A percentile compares a stretch with the other conserved stretches of the same genome.
phyloP scores from a whole-genome alignment of 1,140 invertebrate species.

The Drosophila pallidifrons region DNA sequence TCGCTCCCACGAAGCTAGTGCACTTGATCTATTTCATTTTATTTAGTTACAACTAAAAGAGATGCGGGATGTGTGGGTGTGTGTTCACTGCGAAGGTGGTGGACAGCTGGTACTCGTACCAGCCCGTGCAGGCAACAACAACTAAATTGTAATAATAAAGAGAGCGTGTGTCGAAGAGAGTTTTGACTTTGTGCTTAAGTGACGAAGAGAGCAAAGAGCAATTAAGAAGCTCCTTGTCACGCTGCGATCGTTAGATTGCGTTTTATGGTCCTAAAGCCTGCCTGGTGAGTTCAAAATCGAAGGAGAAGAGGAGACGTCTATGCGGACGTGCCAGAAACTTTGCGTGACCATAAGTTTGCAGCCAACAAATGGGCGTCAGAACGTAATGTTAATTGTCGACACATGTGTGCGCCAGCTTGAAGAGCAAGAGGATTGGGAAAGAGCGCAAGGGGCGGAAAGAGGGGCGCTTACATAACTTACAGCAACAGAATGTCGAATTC shows the following conservation, averaged over 20 bases:
- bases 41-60: no score
- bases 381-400: slow-evolving; percentile 44
- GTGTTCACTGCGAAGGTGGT: neutral
- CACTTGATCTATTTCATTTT: slow-evolving; percentile 44
- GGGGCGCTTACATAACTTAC: slow-evolving; percentile 13
- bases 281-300: neutral
- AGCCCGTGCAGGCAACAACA: neutral
- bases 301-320: neutral
- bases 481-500: neutral
- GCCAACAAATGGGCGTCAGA: slow-evolving; percentile 46
- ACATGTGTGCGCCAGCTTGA: slow-evolving; percentile 59
- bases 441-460: neutral
- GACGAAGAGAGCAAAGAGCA: slow-evolving; percentile 28
- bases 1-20: slow-evolving; percentile 41
- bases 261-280: slow-evolving; percentile 26
- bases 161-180: neutral
- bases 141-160: neutral
- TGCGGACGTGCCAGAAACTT: slow-evolving; percentile 24
- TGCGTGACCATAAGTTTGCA: slow-evolving; percentile 20
- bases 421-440: neutral
- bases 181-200: slow-evolving; percentile 21
- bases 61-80: neutral
- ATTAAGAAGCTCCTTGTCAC: slow-evolving; percentile 63
- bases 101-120: slow-evolving; percentile 34
- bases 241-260: slow-evolving; percentile 54